Evolutionary conservation across 2,888 invertebrate genomes (phyloP).

Genomic region (Carterocephalus palaemon): DNA sequence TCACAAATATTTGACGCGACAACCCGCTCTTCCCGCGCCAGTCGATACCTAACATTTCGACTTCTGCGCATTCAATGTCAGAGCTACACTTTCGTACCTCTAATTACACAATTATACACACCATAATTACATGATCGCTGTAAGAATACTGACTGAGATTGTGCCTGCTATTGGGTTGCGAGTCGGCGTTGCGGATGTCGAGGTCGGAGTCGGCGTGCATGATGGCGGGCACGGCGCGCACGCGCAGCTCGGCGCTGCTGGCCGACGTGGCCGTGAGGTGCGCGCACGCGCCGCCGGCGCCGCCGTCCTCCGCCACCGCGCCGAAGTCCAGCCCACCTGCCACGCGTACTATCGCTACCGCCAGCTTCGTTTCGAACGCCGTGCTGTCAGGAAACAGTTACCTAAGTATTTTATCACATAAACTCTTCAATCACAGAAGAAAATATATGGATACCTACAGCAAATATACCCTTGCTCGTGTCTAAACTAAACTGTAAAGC

Average conservation of each 20-base stretch:
- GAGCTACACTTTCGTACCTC: no score
- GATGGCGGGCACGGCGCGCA: constrained; percentile 61
- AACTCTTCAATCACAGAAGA: neutral
- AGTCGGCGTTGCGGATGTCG: constrained; percentile 72
- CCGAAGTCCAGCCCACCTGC: constrained; percentile 92
- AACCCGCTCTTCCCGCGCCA: no score
- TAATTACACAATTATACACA: no score
- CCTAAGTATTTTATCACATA: no score
- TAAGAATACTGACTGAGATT: constrained; percentile 52
- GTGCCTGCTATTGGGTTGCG: constrained; percentile 46
- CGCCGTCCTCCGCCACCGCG: constrained; percentile 56
- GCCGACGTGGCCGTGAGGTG: constrained; percentile 64
- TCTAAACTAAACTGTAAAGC: no score
- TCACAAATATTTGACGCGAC: no score
- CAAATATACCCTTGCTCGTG: no score
- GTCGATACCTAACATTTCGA: no score
- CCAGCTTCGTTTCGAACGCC: constrained; percentile 94
- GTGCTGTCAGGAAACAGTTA: constrained; percentile 78
- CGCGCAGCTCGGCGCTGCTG: constrained; percentile 65
- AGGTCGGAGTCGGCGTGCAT: constrained; percentile 86
- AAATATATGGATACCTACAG: no score
- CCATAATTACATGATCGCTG: no score
- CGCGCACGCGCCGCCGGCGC: constrained; percentile 37
- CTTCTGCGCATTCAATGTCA: no score
- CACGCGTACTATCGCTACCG: constrained; percentile 93